Percentiles rank a stretch among this genome's conserved stretches.
These are phyloP conservation scores for Zosterops pallidus DNA, from an alignment of 2,113 vertebrate genomes.

Conservation along the genomic window DNA sequence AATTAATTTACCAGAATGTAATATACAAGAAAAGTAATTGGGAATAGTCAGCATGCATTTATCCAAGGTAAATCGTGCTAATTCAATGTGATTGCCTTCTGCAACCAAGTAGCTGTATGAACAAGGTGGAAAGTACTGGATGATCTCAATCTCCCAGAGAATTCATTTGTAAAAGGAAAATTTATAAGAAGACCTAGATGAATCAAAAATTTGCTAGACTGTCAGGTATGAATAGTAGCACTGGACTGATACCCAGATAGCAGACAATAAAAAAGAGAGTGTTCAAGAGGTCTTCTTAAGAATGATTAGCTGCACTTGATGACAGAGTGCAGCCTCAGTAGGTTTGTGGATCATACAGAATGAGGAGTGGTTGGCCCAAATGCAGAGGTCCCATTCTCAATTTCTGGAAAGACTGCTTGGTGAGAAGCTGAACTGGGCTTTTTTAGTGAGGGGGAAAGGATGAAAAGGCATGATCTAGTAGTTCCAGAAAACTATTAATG, in stretches of 20 bases:
- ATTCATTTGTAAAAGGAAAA: background rate
- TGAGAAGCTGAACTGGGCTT: background rate
- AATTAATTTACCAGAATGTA: background rate
- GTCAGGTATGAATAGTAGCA: background rate
- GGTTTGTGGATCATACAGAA: background rate
- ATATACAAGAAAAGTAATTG: background rate
- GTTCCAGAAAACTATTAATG: background rate
- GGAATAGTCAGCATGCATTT: background rate
- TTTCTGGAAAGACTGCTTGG: background rate
- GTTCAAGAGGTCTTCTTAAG: background rate
- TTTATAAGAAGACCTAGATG: background rate
- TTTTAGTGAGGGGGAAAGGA: background rate
- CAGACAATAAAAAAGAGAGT: background rate
- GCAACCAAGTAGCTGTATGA: background rate
- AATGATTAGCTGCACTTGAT: background rate
- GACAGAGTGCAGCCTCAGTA: background rate
- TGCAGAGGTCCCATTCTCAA: fast-evolving
- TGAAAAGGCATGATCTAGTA: background rate
- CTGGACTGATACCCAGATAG: background rate
- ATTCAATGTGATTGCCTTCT: background rate
- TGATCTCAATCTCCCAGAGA: background rate
- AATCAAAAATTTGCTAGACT: background rate
- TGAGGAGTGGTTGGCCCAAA: background rate
- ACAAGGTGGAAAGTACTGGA: background rate
- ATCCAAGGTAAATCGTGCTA: background rate